These are phyloP conservation scores for Marasmarcha lunaedactyla DNA, from an alignment of 2,888 invertebrate genomes.

Conservation along the genomic window DNA sequence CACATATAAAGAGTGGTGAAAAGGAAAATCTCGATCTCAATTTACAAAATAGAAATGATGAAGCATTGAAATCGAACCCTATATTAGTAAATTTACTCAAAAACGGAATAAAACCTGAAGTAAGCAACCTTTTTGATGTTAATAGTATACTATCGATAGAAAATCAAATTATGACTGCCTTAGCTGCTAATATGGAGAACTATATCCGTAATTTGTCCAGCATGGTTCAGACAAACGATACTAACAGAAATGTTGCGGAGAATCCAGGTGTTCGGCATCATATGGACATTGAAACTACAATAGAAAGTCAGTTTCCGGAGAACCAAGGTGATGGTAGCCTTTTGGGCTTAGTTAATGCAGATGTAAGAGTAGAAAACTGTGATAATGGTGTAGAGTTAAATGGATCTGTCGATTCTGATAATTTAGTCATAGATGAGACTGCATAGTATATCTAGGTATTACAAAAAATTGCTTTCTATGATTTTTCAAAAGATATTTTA, in stretches of 20 bases:
- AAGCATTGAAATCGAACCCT: conserved; percentile 45
- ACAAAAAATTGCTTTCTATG: too few relatives aligned
- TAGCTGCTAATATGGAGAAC: conserved; percentile 41
- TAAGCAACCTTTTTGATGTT: conserved; percentile 14
- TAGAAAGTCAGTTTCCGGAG: too few relatives aligned
- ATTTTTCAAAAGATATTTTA: too few relatives aligned
- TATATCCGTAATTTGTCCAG: conserved; percentile 35
- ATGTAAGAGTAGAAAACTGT: conserved; percentile 1
- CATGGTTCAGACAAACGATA: conserved; percentile 18
- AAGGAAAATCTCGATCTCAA: conserved; percentile 37
- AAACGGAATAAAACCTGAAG: conserved; percentile 23
- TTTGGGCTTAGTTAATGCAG: conserved; percentile 9
- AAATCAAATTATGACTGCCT: conserved; percentile 39
- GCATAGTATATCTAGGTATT: conserved; percentile 13
- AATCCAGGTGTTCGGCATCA: too few relatives aligned
- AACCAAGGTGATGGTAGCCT: too few relatives aligned
- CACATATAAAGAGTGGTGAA: conserved; percentile 25
- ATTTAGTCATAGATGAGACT: conserved; percentile 34
- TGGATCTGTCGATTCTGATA: conserved; percentile 28
- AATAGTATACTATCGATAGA: conserved; percentile 26
- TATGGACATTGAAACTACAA: conserved; percentile 9
- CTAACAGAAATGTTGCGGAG: conserved; percentile 8
- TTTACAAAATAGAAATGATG: conserved; percentile 17
- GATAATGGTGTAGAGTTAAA: conserved; percentile 22
- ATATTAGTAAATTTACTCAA: conserved; percentile 48